Percentiles rank a stretch among this genome's conserved stretches.
phyloP scores from a whole-genome alignment of 2,797 vertebrate species.

The Leptoclinus maculatus region DNA sequence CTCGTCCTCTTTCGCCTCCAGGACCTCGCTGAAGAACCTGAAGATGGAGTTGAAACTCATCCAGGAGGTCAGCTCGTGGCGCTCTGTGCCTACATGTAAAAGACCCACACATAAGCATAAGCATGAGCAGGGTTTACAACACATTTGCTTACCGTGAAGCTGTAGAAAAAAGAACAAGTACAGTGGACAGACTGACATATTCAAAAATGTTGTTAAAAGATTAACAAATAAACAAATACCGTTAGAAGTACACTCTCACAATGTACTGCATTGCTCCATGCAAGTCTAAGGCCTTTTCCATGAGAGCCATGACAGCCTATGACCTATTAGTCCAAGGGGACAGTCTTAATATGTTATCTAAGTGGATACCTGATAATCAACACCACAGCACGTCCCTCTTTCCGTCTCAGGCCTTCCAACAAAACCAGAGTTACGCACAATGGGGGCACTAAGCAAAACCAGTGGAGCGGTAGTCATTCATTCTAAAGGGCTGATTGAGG shows the following conservation, averaged over 20 bases:
- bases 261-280: slow-evolving; percentile 27
- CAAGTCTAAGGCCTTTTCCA: slow-evolving; percentile 50
- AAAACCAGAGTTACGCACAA: slow-evolving; percentile 80
- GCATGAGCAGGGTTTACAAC: slow-evolving; percentile 1
- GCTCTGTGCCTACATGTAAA: slow-evolving; percentile 89
- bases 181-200: neutral
- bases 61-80: slow-evolving; percentile 97
- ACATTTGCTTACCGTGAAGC: slow-evolving; percentile 14
- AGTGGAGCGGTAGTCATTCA: slow-evolving; percentile 82
- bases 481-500: slow-evolving; percentile 76
- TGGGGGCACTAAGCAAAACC: slow-evolving; percentile 80
- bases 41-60: slow-evolving; percentile 95
- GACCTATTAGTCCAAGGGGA: slow-evolving; percentile 71
- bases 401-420: slow-evolving; percentile 73
- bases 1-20: slow-evolving; percentile 84
- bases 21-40: slow-evolving; percentile 88
- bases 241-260: slow-evolving; percentile 29
- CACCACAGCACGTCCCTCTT: slow-evolving; percentile 56
- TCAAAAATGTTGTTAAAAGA: slow-evolving; percentile 5
- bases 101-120: slow-evolving; percentile 34
- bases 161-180: slow-evolving; percentile 5
- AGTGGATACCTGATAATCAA: slow-evolving; percentile 80
- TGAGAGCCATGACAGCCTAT: slow-evolving; percentile 74
- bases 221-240: slow-evolving; percentile 9
- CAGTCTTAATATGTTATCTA: slow-evolving; percentile 74